These are phyloP conservation scores for Antitype chi DNA, from an alignment of 2,888 invertebrate genomes.

Conservation along the genomic window DNA sequence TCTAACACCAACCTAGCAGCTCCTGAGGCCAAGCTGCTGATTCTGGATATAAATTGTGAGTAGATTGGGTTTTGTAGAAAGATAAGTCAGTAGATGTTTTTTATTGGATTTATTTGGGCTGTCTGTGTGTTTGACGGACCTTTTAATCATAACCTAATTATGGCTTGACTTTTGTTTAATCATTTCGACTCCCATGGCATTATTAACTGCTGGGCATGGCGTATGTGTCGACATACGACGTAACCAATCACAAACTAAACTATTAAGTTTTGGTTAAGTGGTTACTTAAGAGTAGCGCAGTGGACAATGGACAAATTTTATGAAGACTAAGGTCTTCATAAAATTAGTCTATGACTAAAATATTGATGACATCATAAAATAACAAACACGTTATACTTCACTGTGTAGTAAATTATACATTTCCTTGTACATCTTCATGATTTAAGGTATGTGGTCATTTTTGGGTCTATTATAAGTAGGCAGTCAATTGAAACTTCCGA, in stretches of 20 bases:
- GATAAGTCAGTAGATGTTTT: background rate
- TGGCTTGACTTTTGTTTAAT: too few relatives aligned
- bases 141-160: background rate
- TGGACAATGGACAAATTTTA: too few relatives aligned
- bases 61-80: conserved; percentile 70
- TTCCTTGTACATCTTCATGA: conserved; percentile 38
- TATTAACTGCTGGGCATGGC: background rate
- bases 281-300: too few relatives aligned
- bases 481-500: conserved; percentile 61
- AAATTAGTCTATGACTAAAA: too few relatives aligned
- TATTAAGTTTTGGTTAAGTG: too few relatives aligned
- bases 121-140: background rate
- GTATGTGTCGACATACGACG: background rate
- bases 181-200: background rate
- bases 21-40: conserved; percentile 94
- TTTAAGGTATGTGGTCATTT: conserved; percentile 56
- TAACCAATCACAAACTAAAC: background rate
- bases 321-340: background rate
- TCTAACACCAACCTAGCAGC: conserved; percentile 96
- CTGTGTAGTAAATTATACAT: conserved; percentile 25
- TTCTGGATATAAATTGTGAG: conserved; percentile 97
- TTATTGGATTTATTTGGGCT: background rate
- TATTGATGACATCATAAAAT: background rate
- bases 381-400: background rate
- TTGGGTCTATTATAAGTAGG: conserved; percentile 53